phyloP scores from a whole-genome alignment of 1,140 invertebrate genomes.

The Anastrepha obliqua region DNA sequence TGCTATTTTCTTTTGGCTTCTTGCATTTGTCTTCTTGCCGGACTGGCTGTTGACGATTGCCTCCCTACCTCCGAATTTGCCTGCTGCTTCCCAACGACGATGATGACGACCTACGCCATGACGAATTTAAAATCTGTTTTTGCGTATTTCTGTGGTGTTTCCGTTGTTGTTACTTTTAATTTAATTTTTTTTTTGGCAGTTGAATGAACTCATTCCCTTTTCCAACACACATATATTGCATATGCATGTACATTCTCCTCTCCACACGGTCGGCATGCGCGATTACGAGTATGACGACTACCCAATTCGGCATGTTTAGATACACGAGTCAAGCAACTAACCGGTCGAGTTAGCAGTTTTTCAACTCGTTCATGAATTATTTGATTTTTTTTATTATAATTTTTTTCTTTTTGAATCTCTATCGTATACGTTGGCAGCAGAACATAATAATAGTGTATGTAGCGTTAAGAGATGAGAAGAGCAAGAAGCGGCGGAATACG shows the following conservation, averaged over 20 bases:
- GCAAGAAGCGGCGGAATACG: too few relatives aligned
- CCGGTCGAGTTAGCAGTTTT: slow-evolving; percentile 1
- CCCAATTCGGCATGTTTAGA: slow-evolving; percentile 6
- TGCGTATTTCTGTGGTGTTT: slow-evolving; percentile 14
- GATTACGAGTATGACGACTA: background rate
- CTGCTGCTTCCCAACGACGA: background rate
- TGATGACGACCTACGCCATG: background rate
- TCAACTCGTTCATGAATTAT: background rate
- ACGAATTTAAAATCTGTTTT: slow-evolving; percentile 12
- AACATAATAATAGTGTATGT: background rate
- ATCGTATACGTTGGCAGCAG: background rate
- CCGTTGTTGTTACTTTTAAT: slow-evolving; percentile 1
- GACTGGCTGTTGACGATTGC: background rate
- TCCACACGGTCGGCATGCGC: background rate
- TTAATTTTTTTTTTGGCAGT: slow-evolving; percentile 42
- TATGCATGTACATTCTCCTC: background rate
- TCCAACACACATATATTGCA: background rate
- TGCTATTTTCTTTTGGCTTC: background rate
- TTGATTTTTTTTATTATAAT: background rate
- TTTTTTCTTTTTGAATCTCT: background rate
- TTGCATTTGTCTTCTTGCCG: background rate
- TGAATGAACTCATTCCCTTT: slow-evolving; percentile 51
- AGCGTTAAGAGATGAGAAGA: background rate
- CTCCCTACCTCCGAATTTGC: background rate
- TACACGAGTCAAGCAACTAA: slow-evolving; percentile 10